phyloP scores from a whole-genome alignment of 1,140 invertebrate genomes.

The Coptotermes formosanus region DNA sequence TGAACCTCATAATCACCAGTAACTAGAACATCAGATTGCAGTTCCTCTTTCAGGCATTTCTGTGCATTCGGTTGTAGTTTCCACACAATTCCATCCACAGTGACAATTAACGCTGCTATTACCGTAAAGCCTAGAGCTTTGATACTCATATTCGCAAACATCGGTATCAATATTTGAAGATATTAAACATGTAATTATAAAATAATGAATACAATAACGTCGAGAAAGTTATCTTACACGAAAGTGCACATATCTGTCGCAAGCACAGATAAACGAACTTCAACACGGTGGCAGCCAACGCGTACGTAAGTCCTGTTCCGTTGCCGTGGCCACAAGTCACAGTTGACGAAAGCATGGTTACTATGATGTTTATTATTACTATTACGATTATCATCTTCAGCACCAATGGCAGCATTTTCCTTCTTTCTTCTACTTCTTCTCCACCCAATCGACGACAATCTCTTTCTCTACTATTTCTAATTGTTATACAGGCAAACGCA shows the following conservation, averaged over 20 bases:
- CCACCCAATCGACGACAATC: too few species aligned
- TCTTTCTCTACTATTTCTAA: too few species aligned
- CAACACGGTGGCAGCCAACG: conserved; percentile 29
- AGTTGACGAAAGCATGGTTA: too few species aligned
- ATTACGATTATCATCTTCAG: too few species aligned
- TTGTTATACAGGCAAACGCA: too few species aligned
- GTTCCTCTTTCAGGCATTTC: conserved; percentile 96
- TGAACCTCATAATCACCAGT: conserved; percentile 92
- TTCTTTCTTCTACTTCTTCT: too few species aligned
- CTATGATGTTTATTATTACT: too few species aligned
- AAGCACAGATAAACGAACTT: background rate
- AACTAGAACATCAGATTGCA: conserved; percentile 94
- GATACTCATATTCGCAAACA: conserved; percentile 23
- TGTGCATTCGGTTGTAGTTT: conserved; percentile 77
- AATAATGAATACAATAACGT: background rate
- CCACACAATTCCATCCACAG: conserved; percentile 71
- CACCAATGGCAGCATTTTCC: too few species aligned
- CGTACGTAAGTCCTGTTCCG: conserved; percentile 18
- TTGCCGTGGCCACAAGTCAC: too few species aligned
- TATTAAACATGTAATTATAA: background rate
- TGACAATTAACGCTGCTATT: background rate
- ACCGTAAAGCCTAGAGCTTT: background rate
- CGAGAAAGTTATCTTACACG: background rate
- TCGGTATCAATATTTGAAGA: background rate
- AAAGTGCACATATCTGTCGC: background rate